Conservation (phyloP, 2,888 invertebrate genomes). For the Monoplex corrugatus region DNA sequence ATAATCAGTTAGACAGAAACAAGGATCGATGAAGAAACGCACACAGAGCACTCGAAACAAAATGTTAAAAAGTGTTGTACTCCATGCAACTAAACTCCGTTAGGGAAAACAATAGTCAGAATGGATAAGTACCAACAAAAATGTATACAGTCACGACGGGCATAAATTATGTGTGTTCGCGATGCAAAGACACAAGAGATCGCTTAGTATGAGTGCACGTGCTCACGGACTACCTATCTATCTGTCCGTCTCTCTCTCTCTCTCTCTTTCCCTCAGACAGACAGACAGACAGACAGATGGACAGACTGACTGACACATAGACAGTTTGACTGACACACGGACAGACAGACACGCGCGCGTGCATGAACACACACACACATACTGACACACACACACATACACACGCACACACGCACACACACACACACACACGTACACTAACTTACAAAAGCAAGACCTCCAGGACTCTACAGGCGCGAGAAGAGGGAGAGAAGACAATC, state of each 20-base stretch:
- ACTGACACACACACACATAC: background rate
- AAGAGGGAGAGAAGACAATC: background rate
- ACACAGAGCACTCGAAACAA: no score
- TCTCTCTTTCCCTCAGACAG: background rate
- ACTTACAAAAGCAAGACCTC: constrained; percentile 43
- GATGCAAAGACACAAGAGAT: no score
- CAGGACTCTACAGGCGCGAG: constrained; percentile 23
- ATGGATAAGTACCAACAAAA: no score
- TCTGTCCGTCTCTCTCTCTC: background rate
- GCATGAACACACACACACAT: constrained; percentile 1
- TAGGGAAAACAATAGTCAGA: no score
- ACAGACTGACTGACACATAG: background rate
- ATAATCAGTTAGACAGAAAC: no score
- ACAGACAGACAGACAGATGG: constrained; percentile 18
- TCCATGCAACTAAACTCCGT: no score
- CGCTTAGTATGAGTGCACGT: no score
- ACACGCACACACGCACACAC: background rate
- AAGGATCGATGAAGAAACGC: no score
- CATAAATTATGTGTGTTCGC: no score
- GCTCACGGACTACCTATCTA: no score
- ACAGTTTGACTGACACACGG: background rate
- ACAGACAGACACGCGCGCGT: constrained; percentile 7
- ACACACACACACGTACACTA: constrained; percentile 1
- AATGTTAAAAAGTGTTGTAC: no score
- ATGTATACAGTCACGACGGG: no score